Evolutionary conservation across 2,888 invertebrate genomes (phyloP), one percentile per base, ranked within the genome.

Genomic region (Pseudanteris insignis): DNA sequence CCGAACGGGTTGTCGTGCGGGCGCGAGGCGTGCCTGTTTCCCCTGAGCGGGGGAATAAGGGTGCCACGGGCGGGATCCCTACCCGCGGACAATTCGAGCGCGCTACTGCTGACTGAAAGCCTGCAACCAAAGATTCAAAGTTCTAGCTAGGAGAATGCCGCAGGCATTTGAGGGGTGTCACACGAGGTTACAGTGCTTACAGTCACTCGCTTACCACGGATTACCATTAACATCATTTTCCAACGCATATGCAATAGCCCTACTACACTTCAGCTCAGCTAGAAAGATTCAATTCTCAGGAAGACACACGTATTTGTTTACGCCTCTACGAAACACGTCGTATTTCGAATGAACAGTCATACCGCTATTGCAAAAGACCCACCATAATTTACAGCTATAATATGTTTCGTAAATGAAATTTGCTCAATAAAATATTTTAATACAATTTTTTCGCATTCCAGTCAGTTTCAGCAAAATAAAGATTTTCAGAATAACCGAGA

Each of bases 1-100:
- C 63, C 70, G 68, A 76, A 76, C 76, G 75, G 76, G 77, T 75
- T 76, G 75, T 75, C 72, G 74, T 71, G 74, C 70, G 71, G 73
- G 72, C 71, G 71, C 69, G 73, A n/a, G n/a, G n/a, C n/a, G n/a
- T n/a, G n/a, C n/a, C n/a, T n/a, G n/a, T n/a, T n/a, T n/a, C n/a
- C n/a, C n/a, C n/a, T n/a, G n/a, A n/a, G 73, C 74, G 15, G 37
- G 46, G 40, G 36, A 36, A 53, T 41, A 54, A 50, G 50, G 53
- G 28, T 44, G 47, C 41, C 43, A 51, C 44, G n/a, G n/a, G n/a
- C n/a, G n/a, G n/a, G n/a, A n/a, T 26, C 41, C 48, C 55, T 40
- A 18, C 44, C 43, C 25, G 11, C 18, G 34, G n/a, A n/a, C n/a
- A n/a, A n/a, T n/a, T 36, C 30, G 40, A 18, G n/a, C n/a, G n/a